Evolutionary conservation across 2,888 invertebrate genomes (phyloP).

Genomic region (Stenoptilia bipunctidactyla): DNA sequence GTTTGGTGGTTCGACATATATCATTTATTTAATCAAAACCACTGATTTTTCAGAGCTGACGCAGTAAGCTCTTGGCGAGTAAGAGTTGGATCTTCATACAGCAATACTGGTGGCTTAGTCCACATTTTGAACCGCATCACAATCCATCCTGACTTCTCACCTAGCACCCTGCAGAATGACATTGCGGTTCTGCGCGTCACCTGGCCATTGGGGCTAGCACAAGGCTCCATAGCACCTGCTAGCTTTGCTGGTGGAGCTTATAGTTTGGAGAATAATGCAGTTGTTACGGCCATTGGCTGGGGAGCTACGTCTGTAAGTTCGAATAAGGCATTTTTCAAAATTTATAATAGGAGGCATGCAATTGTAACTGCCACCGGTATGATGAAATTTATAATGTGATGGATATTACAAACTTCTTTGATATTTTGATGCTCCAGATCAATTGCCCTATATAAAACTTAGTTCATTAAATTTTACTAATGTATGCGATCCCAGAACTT

Average conservation of each 20-base stretch:
- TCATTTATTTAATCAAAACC: too few relatives aligned
- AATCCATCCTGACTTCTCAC: constrained; percentile 27
- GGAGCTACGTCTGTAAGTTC: constrained; percentile 34
- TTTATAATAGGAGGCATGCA: too few relatives aligned
- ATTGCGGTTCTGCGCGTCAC: constrained; percentile 38
- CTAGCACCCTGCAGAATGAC: constrained; percentile 26
- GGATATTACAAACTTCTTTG: too few relatives aligned
- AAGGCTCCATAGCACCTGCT: constrained; percentile 27
- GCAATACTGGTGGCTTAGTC: constrained; percentile 29
- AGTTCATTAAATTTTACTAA: too few relatives aligned
- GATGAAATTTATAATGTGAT: too few relatives aligned
- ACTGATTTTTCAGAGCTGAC: constrained; percentile 25
- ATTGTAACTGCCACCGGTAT: too few relatives aligned
- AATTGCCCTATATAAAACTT: too few relatives aligned
- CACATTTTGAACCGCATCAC: constrained; percentile 33
- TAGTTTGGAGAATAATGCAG: constrained; percentile 22
- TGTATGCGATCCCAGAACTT: too few relatives aligned
- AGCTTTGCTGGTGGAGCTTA: constrained; percentile 31
- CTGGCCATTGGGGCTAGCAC: constrained; percentile 20
- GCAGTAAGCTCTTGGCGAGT: constrained; percentile 35
- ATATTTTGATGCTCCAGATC: too few relatives aligned
- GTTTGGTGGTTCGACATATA: too few relatives aligned
- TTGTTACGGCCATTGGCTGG: constrained; percentile 44
- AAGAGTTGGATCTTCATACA: constrained; percentile 34
- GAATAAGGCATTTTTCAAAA: too few relatives aligned